Conservation (phyloP, 2,888 invertebrate species). For the Labia minor region DNA sequence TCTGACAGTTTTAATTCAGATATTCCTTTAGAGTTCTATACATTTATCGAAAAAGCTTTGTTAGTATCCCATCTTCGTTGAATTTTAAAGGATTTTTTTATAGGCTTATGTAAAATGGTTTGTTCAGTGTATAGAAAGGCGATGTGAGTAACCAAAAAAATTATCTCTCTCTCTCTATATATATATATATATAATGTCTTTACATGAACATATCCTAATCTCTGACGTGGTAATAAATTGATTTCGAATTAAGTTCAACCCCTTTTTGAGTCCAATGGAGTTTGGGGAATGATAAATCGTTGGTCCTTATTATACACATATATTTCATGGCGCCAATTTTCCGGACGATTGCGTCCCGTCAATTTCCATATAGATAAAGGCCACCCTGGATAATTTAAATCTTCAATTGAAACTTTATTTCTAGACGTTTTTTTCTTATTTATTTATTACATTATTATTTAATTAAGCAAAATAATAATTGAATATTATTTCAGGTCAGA, state of each 20-base stretch:
- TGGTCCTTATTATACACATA: not conserved
- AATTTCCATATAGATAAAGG: constrained; percentile 3
- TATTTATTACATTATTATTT: too few species aligned
- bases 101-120: not conserved
- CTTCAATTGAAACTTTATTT: too few species aligned
- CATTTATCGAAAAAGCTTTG: too few species aligned
- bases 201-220: not conserved
- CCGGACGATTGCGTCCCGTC: constrained; percentile 6
- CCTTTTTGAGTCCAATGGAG: not conserved
- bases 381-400: not conserved
- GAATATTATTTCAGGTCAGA: too few species aligned
- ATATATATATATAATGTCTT: not conserved
- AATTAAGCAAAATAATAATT: too few species aligned
- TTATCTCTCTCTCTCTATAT: too few species aligned
- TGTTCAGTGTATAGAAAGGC: not conserved
- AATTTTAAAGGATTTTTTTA: not conserved
- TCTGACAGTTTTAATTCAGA: too few species aligned
- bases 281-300: not conserved
- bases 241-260: constrained; percentile 4
- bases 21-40: too few species aligned
- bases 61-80: not conserved
- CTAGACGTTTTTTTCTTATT: too few species aligned
- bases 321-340: constrained; percentile 13
- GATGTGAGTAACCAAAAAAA: not conserved
- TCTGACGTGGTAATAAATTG: constrained; percentile 13